Evolutionary conservation across 2,797 vertebrate species (phyloP).

Genomic region (Aeoliscus strigatus): DNA sequence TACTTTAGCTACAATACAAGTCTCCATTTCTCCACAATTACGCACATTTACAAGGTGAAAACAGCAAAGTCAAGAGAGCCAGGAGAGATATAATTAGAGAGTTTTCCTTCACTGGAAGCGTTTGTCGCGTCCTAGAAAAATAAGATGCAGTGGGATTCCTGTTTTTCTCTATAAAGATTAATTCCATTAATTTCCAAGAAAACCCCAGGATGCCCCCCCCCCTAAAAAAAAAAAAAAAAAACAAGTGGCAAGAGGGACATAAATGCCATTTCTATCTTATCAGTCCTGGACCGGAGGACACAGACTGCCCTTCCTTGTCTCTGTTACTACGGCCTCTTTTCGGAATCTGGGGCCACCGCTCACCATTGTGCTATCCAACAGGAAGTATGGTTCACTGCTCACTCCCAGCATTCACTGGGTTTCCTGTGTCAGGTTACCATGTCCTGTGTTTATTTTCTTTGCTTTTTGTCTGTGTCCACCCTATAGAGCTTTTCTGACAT

Average conservation of each 20-base stretch:
- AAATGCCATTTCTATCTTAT: constrained; percentile 75
- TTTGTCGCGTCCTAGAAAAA: no score
- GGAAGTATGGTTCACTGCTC: constrained; percentile 72
- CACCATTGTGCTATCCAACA: constrained; percentile 79
- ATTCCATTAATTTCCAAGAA: constrained; percentile 45
- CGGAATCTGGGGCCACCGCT: constrained; percentile 71
- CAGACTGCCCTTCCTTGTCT: constrained; percentile 74
- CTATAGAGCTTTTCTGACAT: constrained; percentile 61
- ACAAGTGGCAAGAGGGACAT: constrained; percentile 45
- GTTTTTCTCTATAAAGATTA: constrained; percentile 7
- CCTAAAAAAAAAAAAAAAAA: no score
- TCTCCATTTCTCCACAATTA: no score
- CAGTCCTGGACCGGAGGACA: constrained; percentile 65
- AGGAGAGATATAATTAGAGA: no score
- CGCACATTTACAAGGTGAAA: no score
- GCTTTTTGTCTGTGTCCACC: constrained; percentile 70
- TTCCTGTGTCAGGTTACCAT: constrained; percentile 81
- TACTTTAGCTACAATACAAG: no score
- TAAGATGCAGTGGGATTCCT: no score
- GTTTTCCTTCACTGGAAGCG: not conserved
- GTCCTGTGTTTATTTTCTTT: constrained; percentile 82
- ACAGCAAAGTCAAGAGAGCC: no score
- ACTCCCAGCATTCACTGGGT: constrained; percentile 82
- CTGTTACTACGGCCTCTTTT: constrained; percentile 63
- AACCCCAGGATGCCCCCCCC: constrained; percentile 53